phyloP scores from a whole-genome alignment of 2,797 vertebrate species.

The Microhierax caerulescens region DNA sequence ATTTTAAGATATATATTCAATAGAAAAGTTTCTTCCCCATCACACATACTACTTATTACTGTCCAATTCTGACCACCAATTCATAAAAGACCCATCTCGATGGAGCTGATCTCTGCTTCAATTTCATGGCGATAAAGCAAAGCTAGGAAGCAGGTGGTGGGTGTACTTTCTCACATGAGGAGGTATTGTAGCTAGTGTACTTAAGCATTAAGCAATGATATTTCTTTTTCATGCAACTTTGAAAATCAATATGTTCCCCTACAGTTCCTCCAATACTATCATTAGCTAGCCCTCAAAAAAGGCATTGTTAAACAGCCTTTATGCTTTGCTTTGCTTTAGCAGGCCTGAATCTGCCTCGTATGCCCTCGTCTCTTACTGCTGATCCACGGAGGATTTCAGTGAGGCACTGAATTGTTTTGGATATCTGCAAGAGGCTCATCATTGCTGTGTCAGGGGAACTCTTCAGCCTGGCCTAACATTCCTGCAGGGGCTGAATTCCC shows the following conservation, averaged over 20 bases:
- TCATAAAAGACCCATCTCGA: background rate
- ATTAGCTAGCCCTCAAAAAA: background rate
- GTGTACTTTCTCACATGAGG: background rate
- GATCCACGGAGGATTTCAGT: rapidly evolving
- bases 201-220: background rate
- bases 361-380: background rate
- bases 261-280: background rate
- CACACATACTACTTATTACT: background rate
- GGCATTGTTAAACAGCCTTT: background rate
- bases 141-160: background rate
- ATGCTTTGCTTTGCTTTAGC: background rate
- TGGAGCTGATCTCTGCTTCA: background rate
- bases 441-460: background rate
- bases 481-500: background rate
- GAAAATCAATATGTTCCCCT: slow-evolving; percentile 18
- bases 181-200: background rate
- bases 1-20: background rate
- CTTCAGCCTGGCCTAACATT: background rate
- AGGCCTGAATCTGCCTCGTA: background rate
- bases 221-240: background rate
- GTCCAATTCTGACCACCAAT: background rate
- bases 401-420: background rate
- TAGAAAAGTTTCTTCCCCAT: background rate
- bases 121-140: background rate
- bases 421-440: background rate